A percentile compares a stretch with the other conserved stretches of the same genome.
Conservation (phyloP, 2,113 vertebrate species). For the Cichladusa arquata region DNA sequence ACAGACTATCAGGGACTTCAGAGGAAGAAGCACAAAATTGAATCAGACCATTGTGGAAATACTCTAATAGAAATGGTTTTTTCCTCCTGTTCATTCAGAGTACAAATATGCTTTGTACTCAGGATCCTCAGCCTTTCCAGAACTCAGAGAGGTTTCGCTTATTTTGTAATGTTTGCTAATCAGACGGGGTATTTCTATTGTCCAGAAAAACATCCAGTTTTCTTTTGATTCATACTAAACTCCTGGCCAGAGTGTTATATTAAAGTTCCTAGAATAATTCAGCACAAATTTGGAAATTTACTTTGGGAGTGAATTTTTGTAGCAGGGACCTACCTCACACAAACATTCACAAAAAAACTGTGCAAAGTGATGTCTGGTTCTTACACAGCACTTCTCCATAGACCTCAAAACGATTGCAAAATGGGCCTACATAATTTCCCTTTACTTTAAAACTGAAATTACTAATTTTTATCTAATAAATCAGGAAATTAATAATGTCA, state of each 20-base stretch:
- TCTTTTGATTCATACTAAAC: background rate
- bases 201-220: background rate
- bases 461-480: background rate
- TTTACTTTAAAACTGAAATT: background rate
- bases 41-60: background rate
- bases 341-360: background rate
- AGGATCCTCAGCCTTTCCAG: background rate
- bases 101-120: background rate
- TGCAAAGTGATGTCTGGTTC: background rate
- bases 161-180: background rate
- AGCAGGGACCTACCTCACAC: background rate
- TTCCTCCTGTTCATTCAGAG: background rate
- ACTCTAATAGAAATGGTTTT: background rate
- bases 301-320: background rate
- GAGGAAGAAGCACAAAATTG: background rate
- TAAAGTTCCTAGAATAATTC: background rate
- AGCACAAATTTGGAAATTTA: background rate
- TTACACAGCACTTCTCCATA: background rate
- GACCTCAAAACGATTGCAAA: background rate
- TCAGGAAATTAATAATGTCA: background rate
- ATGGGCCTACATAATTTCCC: background rate
- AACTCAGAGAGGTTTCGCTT: background rate
- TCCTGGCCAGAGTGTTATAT: background rate
- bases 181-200: background rate
- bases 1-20: background rate